phyloP scores from a whole-genome alignment of 2,113 vertebrate species.

The Quiscalus mexicanus region DNA sequence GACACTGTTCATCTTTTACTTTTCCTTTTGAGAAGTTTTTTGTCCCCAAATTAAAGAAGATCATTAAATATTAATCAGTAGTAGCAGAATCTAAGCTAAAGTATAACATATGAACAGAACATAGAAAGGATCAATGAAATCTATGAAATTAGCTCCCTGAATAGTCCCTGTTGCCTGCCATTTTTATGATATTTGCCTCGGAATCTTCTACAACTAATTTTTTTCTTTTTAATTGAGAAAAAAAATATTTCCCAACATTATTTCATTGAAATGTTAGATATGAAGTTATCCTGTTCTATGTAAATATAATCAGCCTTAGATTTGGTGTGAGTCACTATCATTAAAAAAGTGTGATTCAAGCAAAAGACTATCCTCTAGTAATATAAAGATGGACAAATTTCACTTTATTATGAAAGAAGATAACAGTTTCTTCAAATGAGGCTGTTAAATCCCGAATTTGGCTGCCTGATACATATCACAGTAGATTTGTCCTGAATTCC shows the following conservation, averaged over 20 bases:
- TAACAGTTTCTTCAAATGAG: background rate
- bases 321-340: background rate
- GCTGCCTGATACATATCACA: background rate
- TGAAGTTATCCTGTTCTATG: background rate
- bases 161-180: background rate
- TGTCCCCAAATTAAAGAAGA: background rate
- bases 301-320: background rate
- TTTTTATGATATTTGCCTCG: background rate
- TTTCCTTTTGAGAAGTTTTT: slow-evolving; percentile 3
- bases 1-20: background rate
- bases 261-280: background rate
- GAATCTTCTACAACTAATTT: background rate
- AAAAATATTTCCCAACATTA: background rate
- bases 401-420: background rate
- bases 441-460: background rate
- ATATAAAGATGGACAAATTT: background rate
- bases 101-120: background rate
- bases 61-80: background rate
- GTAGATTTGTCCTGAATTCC: background rate
- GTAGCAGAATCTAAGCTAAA: background rate
- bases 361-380: background rate
- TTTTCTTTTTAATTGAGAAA: background rate
- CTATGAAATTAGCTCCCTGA: background rate
- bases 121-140: background rate
- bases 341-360: background rate